phyloP scores from a whole-genome alignment of 2,113 vertebrate genomes.

The Hippocampus barbouri region DNA sequence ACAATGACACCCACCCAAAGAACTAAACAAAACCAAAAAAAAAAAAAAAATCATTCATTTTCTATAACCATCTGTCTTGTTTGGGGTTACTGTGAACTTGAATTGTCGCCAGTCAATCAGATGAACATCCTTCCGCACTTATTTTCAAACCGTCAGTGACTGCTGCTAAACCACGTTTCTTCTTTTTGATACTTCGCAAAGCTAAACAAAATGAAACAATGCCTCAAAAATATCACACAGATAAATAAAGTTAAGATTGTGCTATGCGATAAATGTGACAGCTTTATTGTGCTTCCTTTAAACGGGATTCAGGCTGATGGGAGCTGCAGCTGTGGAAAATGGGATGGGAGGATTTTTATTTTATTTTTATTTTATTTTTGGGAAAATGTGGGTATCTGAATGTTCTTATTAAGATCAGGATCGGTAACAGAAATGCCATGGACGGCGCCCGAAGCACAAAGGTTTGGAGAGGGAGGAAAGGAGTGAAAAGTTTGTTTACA shows the following conservation, averaged over 20 bases:
- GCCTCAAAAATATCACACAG: not conserved
- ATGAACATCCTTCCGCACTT: not conserved
- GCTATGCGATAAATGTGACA: slow-evolving; percentile 9
- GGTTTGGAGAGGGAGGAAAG: slow-evolving; percentile 1
- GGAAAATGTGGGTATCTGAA: slow-evolving; percentile 8
- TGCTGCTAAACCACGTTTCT: too few relatives aligned
- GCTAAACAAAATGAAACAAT: too few relatives aligned
- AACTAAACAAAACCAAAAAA: too few relatives aligned
- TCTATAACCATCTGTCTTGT: too few relatives aligned
- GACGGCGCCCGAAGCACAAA: not conserved
- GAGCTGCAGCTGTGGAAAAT: slow-evolving; percentile 36
- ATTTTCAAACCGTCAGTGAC: not conserved
- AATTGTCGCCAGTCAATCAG: too few relatives aligned
- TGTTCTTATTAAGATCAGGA: slow-evolving; percentile 17
- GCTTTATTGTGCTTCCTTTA: not conserved
- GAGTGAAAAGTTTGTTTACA: slow-evolving; percentile 20
- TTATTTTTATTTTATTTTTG: too few relatives aligned
- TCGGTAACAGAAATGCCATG: slow-evolving; percentile 9
- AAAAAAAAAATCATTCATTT: too few relatives aligned
- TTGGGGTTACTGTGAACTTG: too few relatives aligned
- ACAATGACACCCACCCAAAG: not conserved
- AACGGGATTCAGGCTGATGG: slow-evolving; percentile 14
- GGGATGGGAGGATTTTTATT: not conserved
- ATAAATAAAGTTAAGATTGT: not conserved
- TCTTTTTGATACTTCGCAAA: too few relatives aligned